These are phyloP conservation scores for Paramormyrops kingsleyae DNA, from an alignment of 2,113 vertebrate species.

Conservation along the genomic window DNA sequence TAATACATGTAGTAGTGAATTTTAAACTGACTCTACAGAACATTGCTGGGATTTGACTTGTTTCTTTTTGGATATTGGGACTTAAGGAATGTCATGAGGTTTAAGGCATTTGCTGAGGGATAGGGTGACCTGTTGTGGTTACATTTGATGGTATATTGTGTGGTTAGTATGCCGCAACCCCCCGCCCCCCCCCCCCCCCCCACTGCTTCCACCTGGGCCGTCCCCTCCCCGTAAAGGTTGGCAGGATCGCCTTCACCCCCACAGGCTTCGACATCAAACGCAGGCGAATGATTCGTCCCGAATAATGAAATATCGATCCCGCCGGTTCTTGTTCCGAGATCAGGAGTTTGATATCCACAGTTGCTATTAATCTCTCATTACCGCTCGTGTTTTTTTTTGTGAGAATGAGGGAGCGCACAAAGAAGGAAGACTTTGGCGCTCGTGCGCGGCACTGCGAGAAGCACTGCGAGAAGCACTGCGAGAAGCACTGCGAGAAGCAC, in stretches of 20 bases:
- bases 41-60: not conserved
- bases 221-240: conserved; percentile 30
- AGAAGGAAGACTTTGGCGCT: not conserved
- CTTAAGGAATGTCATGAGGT: not conserved
- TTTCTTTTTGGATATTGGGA: not conserved
- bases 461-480: no score
- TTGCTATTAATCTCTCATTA: conserved; percentile 18
- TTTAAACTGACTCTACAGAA: not conserved
- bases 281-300: conserved; percentile 12
- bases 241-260: conserved; percentile 18
- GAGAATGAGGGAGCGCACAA: not conserved
- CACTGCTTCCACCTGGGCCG: conserved; percentile 28
- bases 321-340: not conserved
- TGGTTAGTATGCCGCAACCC: conserved; percentile 26
- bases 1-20: not conserved
- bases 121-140: not conserved
- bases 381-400: not conserved
- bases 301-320: not conserved
- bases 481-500: not conserved
- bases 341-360: conserved; percentile 4
- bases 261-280: conserved; percentile 28
- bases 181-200: not conserved
- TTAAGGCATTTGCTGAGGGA: conserved; percentile 4
- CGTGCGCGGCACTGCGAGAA: not conserved
- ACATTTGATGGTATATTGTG: not conserved